A percentile compares a stretch with the other conserved stretches of the same genome.
These are phyloP conservation scores for Himalopsyche tibetana DNA, from an alignment of 2,888 invertebrate species.

Conservation along the genomic window DNA sequence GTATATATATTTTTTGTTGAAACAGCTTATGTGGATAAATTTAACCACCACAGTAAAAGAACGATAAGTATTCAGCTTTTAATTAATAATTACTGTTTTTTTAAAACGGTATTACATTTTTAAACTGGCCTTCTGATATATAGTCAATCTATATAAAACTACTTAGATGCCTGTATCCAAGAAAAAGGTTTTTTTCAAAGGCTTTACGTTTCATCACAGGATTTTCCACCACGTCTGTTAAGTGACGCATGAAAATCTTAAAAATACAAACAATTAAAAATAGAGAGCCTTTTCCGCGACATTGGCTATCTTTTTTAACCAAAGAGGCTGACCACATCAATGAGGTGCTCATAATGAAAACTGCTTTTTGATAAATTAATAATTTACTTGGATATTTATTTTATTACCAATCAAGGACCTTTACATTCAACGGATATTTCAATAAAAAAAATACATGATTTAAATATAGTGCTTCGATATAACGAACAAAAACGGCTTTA, in stretches of 20 bases:
- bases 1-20: too few relatives aligned
- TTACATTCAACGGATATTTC: too few relatives aligned
- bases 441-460: too few relatives aligned
- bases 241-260: constrained; percentile 27
- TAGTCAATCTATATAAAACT: not conserved
- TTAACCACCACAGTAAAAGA: too few relatives aligned
- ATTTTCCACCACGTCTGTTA: constrained; percentile 13
- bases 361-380: not conserved
- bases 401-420: too few relatives aligned
- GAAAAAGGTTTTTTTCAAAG: constrained; percentile 33
- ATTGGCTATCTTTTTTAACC: constrained; percentile 10
- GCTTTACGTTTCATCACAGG: constrained; percentile 10
- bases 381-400: too few relatives aligned
- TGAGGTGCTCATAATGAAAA: not conserved
- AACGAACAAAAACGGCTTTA: too few relatives aligned
- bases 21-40: too few relatives aligned
- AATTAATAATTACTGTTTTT: too few relatives aligned
- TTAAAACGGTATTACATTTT: too few relatives aligned
- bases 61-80: too few relatives aligned
- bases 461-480: too few relatives aligned
- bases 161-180: not conserved
- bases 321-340: constrained; percentile 1
- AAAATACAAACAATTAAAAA: constrained; percentile 34
- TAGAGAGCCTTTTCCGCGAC: constrained; percentile 15
- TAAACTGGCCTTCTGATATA: not conserved